Base-by-base conservation (phyloP, 2,888 invertebrate genomes). In the Agriopis marginaria region DNA sequence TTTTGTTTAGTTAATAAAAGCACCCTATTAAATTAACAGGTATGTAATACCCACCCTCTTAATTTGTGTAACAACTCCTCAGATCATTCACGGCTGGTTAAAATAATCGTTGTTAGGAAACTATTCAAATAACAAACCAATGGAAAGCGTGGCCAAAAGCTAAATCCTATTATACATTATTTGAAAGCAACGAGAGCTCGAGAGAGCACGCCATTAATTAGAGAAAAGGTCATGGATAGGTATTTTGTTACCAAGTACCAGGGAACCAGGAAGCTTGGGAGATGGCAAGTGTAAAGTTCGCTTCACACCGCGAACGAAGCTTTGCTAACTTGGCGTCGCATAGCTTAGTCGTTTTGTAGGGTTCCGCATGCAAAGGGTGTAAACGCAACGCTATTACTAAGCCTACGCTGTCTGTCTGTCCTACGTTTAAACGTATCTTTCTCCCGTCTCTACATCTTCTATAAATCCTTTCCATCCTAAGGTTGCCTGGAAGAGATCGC, bases 221-320 rank as follows among this genome's bases (percentile, higher is more conserved):
- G 59, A 74, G 65, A 73, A 68, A 70, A 68, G 65, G 66, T 69
- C 77, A 74, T 72, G 71, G 70, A 73, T 76, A 54, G 54, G 54
- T 54, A 71, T 75, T 74, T 71, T 71, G 68, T 79, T 76, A 70
- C 66, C 56, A 64, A 40, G 62, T 78, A 78, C 79, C 73, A 77
- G 76, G 81, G 72, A 75, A 77, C 72, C 70, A 77, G 72, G 72
- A 73, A 70, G 55, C 66, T 59, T 39, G 73, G 71, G 70, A 70
- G 73, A 71, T 70, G 68, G 45, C 39, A 12, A 62, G 60, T n/a
- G 47, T 56, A 58, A 55, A 50, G 53, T 7, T 0, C 8, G n/a
- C 6, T n/a, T 11, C 14, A 49, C 12, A 60, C 14, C 32, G 17
- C 14, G 39, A 32, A 17, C 17, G 5, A 44, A 44, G 14, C 55